Base-by-base conservation (phyloP, 2,888 invertebrate species). In the Conops quadrifasciatus region DNA sequence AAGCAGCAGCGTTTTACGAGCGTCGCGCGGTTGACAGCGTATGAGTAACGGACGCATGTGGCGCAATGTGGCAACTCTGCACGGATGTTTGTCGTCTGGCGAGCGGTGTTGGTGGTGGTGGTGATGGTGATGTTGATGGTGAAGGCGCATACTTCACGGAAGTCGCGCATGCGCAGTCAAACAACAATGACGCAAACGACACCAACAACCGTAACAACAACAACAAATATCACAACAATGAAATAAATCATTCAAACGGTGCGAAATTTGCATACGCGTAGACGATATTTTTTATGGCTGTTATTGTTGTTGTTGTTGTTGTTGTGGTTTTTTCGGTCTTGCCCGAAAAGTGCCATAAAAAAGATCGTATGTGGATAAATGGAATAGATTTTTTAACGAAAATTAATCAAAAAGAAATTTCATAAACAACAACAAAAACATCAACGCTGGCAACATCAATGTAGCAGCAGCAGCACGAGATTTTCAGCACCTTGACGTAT, bases 381-480 rank as follows among this genome's bases (percentile, higher is more conserved):
- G n/a, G n/a, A n/a, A n/a, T n/a, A n/a, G n/a, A n/a, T n/a, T n/a
- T n/a, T n/a, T n/a, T n/a, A n/a, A n/a, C n/a, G n/a, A n/a, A n/a
- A n/a, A n/a, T n/a, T n/a, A n/a, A n/a, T n/a, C n/a, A n/a, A n/a
- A n/a, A n/a, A n/a, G n/a, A n/a, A n/a, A n/a, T n/a, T n/a, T n/a
- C n/a, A n/a, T n/a, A n/a, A 43, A n/a, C 21, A 60, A 30, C 26
- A 59, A 36, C 60, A 60, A 56, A n/a, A 56, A 56, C 9, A 60
- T 16, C 30, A 56, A 56, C n/a, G 19, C n/a, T n/a, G n/a, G n/a
- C n/a, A n/a, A n/a, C n/a, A n/a, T n/a, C n/a, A n/a, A n/a, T n/a
- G n/a, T n/a, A n/a, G n/a, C n/a, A n/a, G n/a, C n/a, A n/a, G n/a
- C n/a, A n/a, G n/a, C n/a, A n/a, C n/a, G n/a, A n/a, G n/a, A n/a